phyloP scores from a whole-genome alignment of 2,113 vertebrate genomes.

The Scomber scombrus region DNA sequence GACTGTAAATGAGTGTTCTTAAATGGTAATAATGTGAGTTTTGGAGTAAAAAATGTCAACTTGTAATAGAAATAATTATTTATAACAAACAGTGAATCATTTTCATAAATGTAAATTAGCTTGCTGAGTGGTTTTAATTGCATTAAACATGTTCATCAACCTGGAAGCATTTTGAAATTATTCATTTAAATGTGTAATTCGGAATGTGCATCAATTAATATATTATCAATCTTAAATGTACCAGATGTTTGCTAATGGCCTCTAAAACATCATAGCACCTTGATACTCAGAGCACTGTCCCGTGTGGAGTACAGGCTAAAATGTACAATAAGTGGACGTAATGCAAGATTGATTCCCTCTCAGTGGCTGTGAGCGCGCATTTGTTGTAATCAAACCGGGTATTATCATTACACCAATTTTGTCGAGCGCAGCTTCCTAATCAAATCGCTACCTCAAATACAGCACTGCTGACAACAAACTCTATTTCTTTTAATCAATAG shows the following conservation, averaged over 20 bases:
- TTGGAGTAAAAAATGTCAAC: background rate
- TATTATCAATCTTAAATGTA: slow-evolving; percentile 3
- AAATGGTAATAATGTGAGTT: background rate
- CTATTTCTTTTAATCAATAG: slow-evolving; percentile 70
- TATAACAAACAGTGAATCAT: background rate
- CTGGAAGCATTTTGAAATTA: background rate
- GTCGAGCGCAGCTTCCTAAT: slow-evolving; percentile 59
- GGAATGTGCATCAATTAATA: slow-evolving; percentile 7
- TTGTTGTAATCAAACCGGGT: slow-evolving; percentile 71
- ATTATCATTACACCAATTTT: slow-evolving; percentile 70
- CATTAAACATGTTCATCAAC: background rate
- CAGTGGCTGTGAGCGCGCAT: slow-evolving; percentile 60
- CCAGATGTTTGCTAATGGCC: slow-evolving; percentile 5
- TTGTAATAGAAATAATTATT: background rate
- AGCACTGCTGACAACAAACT: slow-evolving; percentile 53
- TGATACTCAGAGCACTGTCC: slow-evolving; percentile 47
- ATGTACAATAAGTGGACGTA: slow-evolving; percentile 63
- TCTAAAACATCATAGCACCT: slow-evolving; percentile 34
- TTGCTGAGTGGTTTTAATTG: background rate
- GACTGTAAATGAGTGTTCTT: background rate
- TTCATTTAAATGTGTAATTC: slow-evolving; percentile 1
- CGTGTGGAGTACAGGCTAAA: slow-evolving; percentile 38
- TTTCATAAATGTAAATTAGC: background rate
- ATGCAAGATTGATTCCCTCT: slow-evolving; percentile 69
- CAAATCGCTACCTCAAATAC: slow-evolving; percentile 65